Evolutionary conservation across 2,797 vertebrate genomes (phyloP).

Genomic region (Cyclopterus lumpus): DNA sequence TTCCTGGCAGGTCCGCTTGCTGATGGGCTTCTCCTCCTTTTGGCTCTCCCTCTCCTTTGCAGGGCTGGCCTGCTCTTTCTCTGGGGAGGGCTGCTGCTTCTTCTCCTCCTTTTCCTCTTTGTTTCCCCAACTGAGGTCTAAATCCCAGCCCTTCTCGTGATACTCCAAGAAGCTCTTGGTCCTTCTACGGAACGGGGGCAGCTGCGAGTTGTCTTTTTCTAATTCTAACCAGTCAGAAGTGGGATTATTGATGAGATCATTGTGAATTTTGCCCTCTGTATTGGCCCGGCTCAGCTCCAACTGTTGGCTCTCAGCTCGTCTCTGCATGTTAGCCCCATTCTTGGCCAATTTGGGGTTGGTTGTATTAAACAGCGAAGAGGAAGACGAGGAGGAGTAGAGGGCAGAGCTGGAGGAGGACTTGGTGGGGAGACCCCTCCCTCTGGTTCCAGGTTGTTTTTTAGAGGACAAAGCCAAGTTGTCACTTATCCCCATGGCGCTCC

Average conservation of each 20-base stretch:
- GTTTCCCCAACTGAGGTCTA: constrained; percentile 69
- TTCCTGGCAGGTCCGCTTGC: constrained; percentile 70
- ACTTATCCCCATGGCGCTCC: constrained; percentile 91
- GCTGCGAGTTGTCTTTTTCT: constrained; percentile 88
- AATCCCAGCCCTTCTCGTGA: constrained; percentile 83
- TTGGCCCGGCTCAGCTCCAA: constrained; percentile 91
- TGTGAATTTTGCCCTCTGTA: constrained; percentile 80
- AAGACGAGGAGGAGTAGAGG: constrained; percentile 90
- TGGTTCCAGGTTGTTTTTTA: constrained; percentile 71
- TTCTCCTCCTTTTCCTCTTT: constrained; percentile 76
- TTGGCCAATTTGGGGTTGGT: constrained; percentile 96
- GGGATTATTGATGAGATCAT: constrained; percentile 80
- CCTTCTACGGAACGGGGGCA: constrained; percentile 84
- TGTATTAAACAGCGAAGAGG: constrained; percentile 79
- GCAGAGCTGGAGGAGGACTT: constrained; percentile 86
- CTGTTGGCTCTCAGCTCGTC: constrained; percentile 93
- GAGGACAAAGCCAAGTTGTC: constrained; percentile 80
- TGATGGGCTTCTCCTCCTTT: constrained; percentile 76
- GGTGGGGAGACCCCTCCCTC: constrained; percentile 79
- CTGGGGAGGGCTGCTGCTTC: constrained; percentile 61
- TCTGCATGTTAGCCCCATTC: constrained; percentile 97
- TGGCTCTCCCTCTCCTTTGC: constrained; percentile 78
- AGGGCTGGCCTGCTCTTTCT: constrained; percentile 79
- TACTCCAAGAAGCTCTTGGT: constrained; percentile 97
- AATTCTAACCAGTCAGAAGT: constrained; percentile 91